These are phyloP conservation scores for Xanthorhoe designata DNA, from an alignment of 2,888 invertebrate species.

Conservation along the genomic window DNA sequence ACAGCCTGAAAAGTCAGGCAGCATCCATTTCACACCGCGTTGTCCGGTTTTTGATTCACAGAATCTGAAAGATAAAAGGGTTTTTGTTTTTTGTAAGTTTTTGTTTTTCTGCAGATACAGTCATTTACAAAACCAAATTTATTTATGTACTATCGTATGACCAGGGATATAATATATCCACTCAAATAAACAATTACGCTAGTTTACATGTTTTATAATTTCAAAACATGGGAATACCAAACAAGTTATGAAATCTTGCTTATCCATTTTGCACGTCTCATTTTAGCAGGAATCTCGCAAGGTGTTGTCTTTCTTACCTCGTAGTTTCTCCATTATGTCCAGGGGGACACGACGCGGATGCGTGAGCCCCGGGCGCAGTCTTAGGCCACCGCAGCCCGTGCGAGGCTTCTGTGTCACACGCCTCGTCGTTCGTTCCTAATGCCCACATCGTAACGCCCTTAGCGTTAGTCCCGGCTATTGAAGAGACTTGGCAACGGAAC, in stretches of 20 bases:
- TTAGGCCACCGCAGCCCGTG: conserved; percentile 84
- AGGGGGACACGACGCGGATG: conserved; percentile 79
- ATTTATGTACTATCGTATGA: too few relatives aligned
- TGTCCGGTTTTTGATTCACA: conserved; percentile 79
- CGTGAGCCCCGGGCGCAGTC: conserved; percentile 90
- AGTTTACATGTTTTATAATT: too few relatives aligned
- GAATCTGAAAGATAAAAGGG: conserved; percentile 61
- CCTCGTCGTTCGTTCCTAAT: conserved; percentile 84
- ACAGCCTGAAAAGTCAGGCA: conserved; percentile 91
- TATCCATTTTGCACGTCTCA: too few relatives aligned
- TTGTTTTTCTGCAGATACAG: too few relatives aligned
- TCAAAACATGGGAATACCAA: too few relatives aligned
- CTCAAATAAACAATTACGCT: too few relatives aligned
- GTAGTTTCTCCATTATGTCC: conserved; percentile 80
- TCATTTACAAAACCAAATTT: too few relatives aligned
- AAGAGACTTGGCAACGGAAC: conserved; percentile 90
- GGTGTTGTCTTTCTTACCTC: conserved; percentile 61
- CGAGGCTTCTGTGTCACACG: conserved; percentile 84
- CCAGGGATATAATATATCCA: too few relatives aligned
- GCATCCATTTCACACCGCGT: conserved; percentile 89
- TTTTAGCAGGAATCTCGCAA: too few relatives aligned
- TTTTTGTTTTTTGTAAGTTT: too few relatives aligned
- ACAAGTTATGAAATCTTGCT: too few relatives aligned
- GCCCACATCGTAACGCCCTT: conserved; percentile 88
- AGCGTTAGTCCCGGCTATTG: conserved; percentile 76